Conservation (phyloP, 1,140 invertebrate genomes). For the Uloborus diversus region DNA sequence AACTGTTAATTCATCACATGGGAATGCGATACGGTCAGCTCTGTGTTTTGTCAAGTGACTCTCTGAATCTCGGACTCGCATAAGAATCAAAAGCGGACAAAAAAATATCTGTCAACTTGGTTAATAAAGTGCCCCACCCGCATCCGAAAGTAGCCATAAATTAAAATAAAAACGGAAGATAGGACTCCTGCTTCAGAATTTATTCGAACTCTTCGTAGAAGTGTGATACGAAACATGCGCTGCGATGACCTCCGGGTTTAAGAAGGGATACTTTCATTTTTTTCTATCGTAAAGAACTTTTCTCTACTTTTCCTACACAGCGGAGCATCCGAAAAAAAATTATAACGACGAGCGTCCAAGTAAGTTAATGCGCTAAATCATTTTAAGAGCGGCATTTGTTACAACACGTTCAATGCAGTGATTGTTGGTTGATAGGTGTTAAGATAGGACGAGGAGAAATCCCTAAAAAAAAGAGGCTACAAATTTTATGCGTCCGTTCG, state of each 20-base stretch:
- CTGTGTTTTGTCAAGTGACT: too few relatives aligned
- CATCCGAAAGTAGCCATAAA: not conserved
- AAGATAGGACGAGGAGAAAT: not conserved
- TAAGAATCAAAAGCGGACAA: too few relatives aligned
- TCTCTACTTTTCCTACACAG: not conserved
- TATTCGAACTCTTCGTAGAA: not conserved
- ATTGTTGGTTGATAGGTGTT: conserved; percentile 31
- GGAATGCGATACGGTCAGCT: too few relatives aligned
- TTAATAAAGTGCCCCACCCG: too few relatives aligned
- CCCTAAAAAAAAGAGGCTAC: not conserved
- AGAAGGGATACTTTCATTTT: not conserved
- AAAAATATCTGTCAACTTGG: too few relatives aligned
- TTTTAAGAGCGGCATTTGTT: conserved; percentile 37
- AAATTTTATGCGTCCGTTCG: not conserved
- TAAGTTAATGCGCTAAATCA: conserved; percentile 16
- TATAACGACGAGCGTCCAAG: not conserved
- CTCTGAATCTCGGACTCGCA: too few relatives aligned
- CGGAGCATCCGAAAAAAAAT: not conserved
- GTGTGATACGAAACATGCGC: conserved; percentile 12
- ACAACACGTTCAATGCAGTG: conserved; percentile 23
- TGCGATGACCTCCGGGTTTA: conserved; percentile 9
- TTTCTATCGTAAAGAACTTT: not conserved
- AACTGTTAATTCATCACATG: too few relatives aligned
- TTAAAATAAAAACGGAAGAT: conserved; percentile 2
- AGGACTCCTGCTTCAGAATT: not conserved